Base-by-base conservation (phyloP, 2,888 invertebrate species). In the Cabera pusaria region DNA sequence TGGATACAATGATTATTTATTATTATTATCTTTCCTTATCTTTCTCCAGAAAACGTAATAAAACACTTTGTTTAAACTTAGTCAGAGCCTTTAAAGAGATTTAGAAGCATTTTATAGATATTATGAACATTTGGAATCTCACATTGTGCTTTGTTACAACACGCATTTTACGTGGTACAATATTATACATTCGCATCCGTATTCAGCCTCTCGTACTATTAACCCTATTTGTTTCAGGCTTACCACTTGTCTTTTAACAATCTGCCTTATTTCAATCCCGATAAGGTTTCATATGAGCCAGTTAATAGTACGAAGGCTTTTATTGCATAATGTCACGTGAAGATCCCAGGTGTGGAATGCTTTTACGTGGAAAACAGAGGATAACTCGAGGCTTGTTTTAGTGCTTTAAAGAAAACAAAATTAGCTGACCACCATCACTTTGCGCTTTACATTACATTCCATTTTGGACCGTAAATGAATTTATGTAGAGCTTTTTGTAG, bases 261-360 rank as follows among this genome's bases (percentile, higher is more conserved):
- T 50, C 14, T 42, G 35, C 64, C 50, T 46, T 74, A 66, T 54
- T 6, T 1, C 5, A 7, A 10, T 16, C 0, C 0, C 0, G 5
- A 36, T 67, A 67, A 52, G 59, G 57, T 45, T 21, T 12, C 48
- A 44, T 50, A 32, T 36, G 36, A 26, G 10, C 36, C 55, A 55
- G 25, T 52, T 65, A 48, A 59, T 50, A 53, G 49, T 49, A 55
- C 52, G 51, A 54, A 65, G 61, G 59, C 62, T 67, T 77, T 84
- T 84, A 85, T 83, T 79, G 77, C 73, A 60, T 65, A 69, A 65
- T 75, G 78, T 81, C 85, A 84, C 85, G 85, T 64, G 74, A 79
- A 66, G 73, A 74, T 72, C 74, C 76, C 81, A 83, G 82, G 84
- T 84, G 84, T 68, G 78, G 80, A 80, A 79, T 79, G 74, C 77